phyloP scores from a whole-genome alignment of 2,113 vertebrate genomes.

The Catharus fuscescens region DNA sequence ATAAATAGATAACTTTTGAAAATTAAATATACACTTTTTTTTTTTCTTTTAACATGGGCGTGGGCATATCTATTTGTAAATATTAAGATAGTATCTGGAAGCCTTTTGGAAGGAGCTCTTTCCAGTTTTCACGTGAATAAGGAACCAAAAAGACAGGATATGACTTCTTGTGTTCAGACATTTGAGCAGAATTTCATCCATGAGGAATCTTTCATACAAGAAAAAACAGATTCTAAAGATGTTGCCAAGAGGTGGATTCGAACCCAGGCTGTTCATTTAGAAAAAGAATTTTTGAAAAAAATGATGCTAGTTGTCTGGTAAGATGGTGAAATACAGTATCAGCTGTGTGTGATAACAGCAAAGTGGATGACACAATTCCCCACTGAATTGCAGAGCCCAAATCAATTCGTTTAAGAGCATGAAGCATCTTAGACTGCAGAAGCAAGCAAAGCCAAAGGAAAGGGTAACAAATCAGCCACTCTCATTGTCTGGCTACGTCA shows the following conservation, averaged over 20 bases:
- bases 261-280: not conserved
- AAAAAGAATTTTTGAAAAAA: not conserved
- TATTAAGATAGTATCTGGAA: not conserved
- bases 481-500: not conserved
- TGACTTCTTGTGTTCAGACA: not conserved
- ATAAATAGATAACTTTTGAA: not conserved
- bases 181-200: not conserved
- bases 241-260: not conserved
- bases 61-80: not conserved
- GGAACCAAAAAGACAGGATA: not conserved
- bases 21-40: not conserved
- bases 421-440: constrained; percentile 19
- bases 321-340: not conserved
- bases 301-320: not conserved
- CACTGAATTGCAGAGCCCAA: not conserved
- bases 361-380: not conserved
- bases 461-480: not conserved
- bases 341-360: not conserved
- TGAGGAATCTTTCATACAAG: not conserved
- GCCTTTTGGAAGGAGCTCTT: not conserved
- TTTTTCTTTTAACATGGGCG: not conserved
- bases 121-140: not conserved
- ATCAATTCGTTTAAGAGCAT: constrained; percentile 19
- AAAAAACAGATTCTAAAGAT: not conserved
- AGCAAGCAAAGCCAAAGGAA: constrained; percentile 7